Base-by-base conservation (phyloP, 2,888 invertebrate species). In the Leptogaster cylindrica region DNA sequence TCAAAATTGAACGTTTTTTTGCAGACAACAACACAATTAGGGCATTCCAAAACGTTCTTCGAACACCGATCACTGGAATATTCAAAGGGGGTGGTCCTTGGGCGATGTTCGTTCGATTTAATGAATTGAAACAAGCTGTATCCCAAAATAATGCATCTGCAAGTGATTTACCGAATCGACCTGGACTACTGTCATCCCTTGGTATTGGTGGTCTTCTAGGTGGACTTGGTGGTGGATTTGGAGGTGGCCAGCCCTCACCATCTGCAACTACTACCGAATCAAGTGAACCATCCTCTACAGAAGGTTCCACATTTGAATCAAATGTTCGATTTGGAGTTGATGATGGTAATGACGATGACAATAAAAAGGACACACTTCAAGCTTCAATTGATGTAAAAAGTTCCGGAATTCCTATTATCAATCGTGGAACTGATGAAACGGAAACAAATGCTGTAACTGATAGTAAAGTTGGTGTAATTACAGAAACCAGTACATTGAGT, bases 21-120 rank as follows among this genome's bases (percentile, higher is more conserved):
- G 2, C 16, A 55, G 55, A 55, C 55, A 55, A 55, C 55, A 55
- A 55, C 39, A 55, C 55, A 36, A 55, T 55, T 23, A 33, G 31
- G 33, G 55, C 55, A 2, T 55, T 55, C 25, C 55, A 55, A 20
- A 36, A 36, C 10, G 33, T 36, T 23, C 12, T 55, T 10, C 18
- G 23, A 23, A 23, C 18, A 2, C 55, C 55, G n/a, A 16, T 55
- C 3, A 36, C 39, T 55, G 55, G 55, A 55, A 55, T 55, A 14
- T 55, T 55, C 8, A 55, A 36, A 12, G 55, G 55, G 2, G 55
- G 55, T 23, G 55, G 55, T 20, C 55, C 55, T 6, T 18, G 10
- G 4, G 55, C 18, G 2, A 55, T 36, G 12, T 8, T 7, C 2
- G 39, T 23, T 5, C 18, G 55, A 33, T n/a, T 23, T n/a, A 55